A percentile compares a stretch with the other conserved stretches of the same genome.
Evolutionary conservation across 2,113 vertebrate genomes (phyloP).

Genomic region (pig (Sus scrofa)): T2T-Sscrofa CM000813.6:117865001-117865500

Average conservation of each 20-base stretch:
- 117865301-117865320: neutral
- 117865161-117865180: neutral
- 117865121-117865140: neutral
- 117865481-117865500: neutral
- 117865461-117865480: neutral
- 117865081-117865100: neutral
- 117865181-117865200: neutral
- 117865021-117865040: neutral
- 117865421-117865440: neutral
- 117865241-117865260: neutral
- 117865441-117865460: neutral
- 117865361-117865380: neutral
- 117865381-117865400: neutral
- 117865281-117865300: neutral
- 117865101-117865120: neutral
- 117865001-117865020: neutral
- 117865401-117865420: neutral
- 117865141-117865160: neutral
- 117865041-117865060: neutral
- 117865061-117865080: neutral
- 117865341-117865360: neutral
- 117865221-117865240: neutral
- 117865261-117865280: neutral
- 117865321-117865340: neutral
- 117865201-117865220: neutral